Evolutionary conservation across 2,113 vertebrate species (phyloP).

Genomic region (Apistogramma diplotaenia): DNA sequence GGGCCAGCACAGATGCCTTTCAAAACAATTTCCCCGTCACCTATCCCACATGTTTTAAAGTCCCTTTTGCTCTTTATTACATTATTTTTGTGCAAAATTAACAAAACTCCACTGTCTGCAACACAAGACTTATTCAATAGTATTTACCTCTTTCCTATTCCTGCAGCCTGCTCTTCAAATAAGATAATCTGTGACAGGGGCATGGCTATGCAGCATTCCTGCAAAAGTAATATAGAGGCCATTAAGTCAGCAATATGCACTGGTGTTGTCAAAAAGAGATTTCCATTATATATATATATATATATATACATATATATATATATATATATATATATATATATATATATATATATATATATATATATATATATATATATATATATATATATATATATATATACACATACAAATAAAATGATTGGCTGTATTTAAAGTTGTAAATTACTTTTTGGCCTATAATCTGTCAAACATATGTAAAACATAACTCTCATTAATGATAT

Average conservation of each 20-base stretch:
- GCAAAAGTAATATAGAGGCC: background rate
- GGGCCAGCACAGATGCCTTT: background rate
- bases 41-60: background rate
- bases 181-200: slow-evolving; percentile 90
- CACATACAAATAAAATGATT: too few relatives aligned
- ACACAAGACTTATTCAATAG: background rate
- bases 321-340: too few relatives aligned
- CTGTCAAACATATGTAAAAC: too few relatives aligned
- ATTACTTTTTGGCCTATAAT: too few relatives aligned
- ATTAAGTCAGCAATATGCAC: background rate
- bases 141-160: slow-evolving; percentile 93
- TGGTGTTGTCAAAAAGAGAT: too few relatives aligned
- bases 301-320: too few relatives aligned
- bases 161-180: slow-evolving; percentile 94
- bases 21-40: background rate
- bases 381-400: too few relatives aligned
- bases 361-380: too few relatives aligned
- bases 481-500: too few relatives aligned
- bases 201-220: slow-evolving; percentile 93
- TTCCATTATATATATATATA: too few relatives aligned
- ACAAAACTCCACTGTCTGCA: background rate
- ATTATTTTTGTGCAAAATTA: background rate
- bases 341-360: too few relatives aligned
- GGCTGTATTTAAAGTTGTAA: too few relatives aligned
- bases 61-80: background rate